A percentile compares a stretch with the other conserved stretches of the same genome.
phyloP scores from a whole-genome alignment of 2,113 vertebrate species.

The Petromus typicus region DNA sequence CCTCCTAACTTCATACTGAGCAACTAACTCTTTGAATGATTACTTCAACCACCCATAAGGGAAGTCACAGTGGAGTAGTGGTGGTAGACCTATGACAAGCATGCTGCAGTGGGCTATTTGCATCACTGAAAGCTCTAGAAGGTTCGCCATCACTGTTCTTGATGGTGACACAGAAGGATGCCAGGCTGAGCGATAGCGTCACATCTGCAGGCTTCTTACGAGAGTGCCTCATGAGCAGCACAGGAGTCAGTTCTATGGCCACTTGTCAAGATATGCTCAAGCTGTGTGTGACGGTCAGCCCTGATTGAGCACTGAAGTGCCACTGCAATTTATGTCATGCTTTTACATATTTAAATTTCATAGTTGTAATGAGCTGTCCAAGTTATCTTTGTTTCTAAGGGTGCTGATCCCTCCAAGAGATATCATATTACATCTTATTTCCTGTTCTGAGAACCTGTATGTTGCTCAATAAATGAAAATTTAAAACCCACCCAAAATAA shows the following conservation, averaged over 20 bases:
- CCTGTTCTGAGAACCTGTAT: conserved; percentile 62
- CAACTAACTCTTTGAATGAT: conserved; percentile 63
- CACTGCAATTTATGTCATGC: conserved; percentile 83
- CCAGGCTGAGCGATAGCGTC: background rate
- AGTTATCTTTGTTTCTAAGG: conserved; percentile 51
- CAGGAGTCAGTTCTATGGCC: conserved; percentile 64
- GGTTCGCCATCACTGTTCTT: background rate
- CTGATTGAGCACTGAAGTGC: conserved; percentile 80
- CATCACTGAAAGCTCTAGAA: background rate
- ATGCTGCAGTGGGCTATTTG: background rate
- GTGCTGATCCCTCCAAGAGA: conserved; percentile 15
- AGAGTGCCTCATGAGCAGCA: conserved; percentile 50
- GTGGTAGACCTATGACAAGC: background rate
- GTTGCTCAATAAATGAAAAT: background rate
- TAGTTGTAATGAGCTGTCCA: conserved; percentile 22
- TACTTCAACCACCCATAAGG: conserved; percentile 34
- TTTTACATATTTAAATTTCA: conserved; percentile 81
- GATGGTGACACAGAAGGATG: background rate
- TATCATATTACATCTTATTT: conserved; percentile 54
- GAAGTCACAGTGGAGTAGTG: conserved; percentile 5
- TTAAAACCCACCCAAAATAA: background rate
- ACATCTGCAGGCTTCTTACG: conserved; percentile 7
- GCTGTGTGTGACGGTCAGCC: conserved; percentile 84
- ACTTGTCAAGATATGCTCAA: conserved; percentile 82
- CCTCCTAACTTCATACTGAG: background rate